Evolutionary conservation across 2,113 vertebrate species (phyloP).

Genomic region (Abramis brama): DNA sequence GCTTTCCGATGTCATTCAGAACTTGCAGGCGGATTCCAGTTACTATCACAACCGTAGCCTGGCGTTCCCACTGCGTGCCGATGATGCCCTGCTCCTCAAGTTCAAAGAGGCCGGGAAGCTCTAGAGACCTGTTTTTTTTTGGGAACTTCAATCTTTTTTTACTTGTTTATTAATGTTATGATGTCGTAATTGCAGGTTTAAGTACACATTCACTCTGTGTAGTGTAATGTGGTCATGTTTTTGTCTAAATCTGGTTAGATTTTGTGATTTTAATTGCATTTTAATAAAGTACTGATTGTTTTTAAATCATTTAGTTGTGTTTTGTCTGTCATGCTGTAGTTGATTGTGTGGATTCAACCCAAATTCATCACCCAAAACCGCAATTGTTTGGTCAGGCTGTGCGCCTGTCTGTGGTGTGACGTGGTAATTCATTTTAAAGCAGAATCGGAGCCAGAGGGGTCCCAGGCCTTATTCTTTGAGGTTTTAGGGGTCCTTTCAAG

Average conservation of each 20-base stretch:
- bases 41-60: constrained; percentile 82
- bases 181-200: neutral
- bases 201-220: neutral
- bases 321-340: neutral
- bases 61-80: constrained; percentile 81
- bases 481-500: neutral
- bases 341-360: neutral
- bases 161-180: neutral
- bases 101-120: constrained; percentile 80
- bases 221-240: neutral
- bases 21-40: constrained; percentile 75
- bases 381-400: neutral
- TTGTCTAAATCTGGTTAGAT: neutral
- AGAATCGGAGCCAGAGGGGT: constrained; percentile 7
- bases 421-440: constrained; percentile 7
- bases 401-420: neutral
- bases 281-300: constrained; percentile 12
- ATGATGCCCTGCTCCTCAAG: constrained; percentile 77
- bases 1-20: constrained; percentile 86
- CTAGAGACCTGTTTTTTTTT: constrained; percentile 43
- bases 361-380: neutral
- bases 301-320: neutral
- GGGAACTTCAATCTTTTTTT: neutral
- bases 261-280: neutral
- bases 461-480: constrained; percentile 16